Percentiles rank a stretch among this genome's conserved stretches.
phyloP scores from a whole-genome alignment of 2,888 invertebrate genomes.

The Neoaliturus tenellus region DNA sequence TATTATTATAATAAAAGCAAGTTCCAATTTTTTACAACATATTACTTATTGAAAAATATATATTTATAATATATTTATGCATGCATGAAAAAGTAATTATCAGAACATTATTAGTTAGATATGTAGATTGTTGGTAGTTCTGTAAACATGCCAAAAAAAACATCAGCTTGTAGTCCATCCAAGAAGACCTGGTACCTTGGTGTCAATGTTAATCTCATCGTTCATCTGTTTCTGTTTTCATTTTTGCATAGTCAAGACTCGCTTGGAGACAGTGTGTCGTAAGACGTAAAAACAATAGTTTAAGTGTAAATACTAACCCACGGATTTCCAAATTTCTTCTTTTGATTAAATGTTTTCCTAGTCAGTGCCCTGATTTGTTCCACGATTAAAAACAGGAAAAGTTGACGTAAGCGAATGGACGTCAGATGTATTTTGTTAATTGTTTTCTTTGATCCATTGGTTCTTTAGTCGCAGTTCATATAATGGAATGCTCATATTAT shows the following conservation, averaged over 20 bases:
- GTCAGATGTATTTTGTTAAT: conserved; percentile 40
- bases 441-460: conserved; percentile 21
- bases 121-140: too few species aligned
- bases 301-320: not conserved
- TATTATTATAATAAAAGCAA: too few species aligned
- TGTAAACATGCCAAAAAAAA: too few species aligned
- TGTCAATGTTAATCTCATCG: conserved; percentile 10
- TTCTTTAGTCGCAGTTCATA: not conserved
- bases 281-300: not conserved
- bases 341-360: not conserved
- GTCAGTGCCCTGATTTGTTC: conserved; percentile 17
- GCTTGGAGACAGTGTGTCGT: not conserved
- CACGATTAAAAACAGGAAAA: not conserved
- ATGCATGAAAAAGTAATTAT: too few species aligned
- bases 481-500: not conserved
- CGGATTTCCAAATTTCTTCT: not conserved
- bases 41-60: too few species aligned
- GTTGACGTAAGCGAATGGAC: conserved; percentile 39
- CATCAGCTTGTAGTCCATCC: not conserved
- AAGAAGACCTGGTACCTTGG: not conserved
- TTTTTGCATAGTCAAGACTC: not conserved
- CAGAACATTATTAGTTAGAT: too few species aligned
- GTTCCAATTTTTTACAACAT: too few species aligned
- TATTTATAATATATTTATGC: too few species aligned
- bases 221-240: conserved; percentile 3